Base-by-base conservation (phyloP, 2,113 vertebrate genomes). In the Scalopus aquaticus region DNA sequence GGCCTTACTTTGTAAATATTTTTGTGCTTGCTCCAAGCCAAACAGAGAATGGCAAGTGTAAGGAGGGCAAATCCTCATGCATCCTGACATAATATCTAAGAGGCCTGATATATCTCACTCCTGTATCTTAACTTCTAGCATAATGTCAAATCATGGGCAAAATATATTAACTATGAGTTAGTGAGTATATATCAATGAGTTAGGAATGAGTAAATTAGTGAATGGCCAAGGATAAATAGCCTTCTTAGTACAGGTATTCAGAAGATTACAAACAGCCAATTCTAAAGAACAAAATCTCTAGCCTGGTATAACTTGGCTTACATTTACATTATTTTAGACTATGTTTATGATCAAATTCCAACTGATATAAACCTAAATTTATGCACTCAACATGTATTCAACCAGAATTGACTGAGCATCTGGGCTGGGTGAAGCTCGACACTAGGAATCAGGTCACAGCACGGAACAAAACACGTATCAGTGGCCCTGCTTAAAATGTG, bases 21-120 rank as follows among this genome's bases (percentile, higher is more conserved):
- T 97, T 22, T 92, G 6, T 60, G 7, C 32, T 90, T 96, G 20
- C 11, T 39, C 90, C 35, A 93, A 81, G 65, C 30, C 54, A 91
- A 92, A 74, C 42, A 64, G 13, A 88, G 42, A 88, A 78, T 24
- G 6, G 24, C 13, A 91, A 85, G 42, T 91, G 15, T 12, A 67
- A 73, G 1, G 32, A 92, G 17, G 9, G 4, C 35, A 79, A 73
- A 13, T 37, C 44, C 65, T 78, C n/a, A 44, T 49, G 35, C 3
- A 95, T 62, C 19, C 35, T 60, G 20, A 37, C 77, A 28, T 3
- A 70, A 51, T 56, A 56, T 62, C 56, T 78, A 85, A 83, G n/a
- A 88, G 39, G 32, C 28, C 37, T 51, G 6, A 54, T 42, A 17
- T 0, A 46, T 9, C 30, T 90, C 60, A 91, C 6, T 46, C 58